Conservation (phyloP, 2,888 invertebrate species). For the Griposia aprilina region DNA sequence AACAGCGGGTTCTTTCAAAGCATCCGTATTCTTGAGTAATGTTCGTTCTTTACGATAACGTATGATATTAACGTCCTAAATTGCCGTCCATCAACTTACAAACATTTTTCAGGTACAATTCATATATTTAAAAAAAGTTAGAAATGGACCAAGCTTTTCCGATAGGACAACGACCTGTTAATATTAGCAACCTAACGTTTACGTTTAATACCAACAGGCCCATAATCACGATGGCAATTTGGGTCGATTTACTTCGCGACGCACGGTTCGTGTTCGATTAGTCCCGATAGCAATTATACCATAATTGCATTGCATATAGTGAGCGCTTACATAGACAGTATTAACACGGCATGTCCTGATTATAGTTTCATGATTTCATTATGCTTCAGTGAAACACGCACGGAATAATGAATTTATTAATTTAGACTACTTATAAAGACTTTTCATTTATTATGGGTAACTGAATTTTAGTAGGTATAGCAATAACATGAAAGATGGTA, state of each 20-base stretch:
- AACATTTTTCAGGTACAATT: not conserved
- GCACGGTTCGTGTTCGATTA: constrained; percentile 15
- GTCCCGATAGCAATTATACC: constrained; percentile 35
- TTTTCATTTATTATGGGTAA: constrained; percentile 1
- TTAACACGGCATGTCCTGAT: constrained; percentile 45
- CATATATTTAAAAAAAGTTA: not conserved
- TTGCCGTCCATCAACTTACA: not conserved
- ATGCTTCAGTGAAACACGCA: constrained; percentile 45
- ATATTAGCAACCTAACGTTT: not conserved
- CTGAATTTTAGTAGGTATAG: too few relatives aligned
- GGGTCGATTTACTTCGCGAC: constrained; percentile 22
- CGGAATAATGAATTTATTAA: constrained; percentile 7
- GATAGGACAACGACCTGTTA: not conserved
- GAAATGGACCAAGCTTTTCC: not conserved
- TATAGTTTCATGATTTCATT: constrained; percentile 35
- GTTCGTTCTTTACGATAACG: not conserved
- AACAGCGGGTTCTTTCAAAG: not conserved
- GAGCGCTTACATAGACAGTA: constrained; percentile 12
- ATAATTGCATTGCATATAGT: constrained; percentile 43
- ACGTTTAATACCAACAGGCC: not conserved
- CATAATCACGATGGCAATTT: constrained; percentile 29
- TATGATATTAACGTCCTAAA: not conserved
- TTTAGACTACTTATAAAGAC: not conserved
- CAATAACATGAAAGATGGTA: not conserved
- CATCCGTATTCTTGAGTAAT: not conserved